These are phyloP conservation scores for Hippocampus kuda DNA, from an alignment of 2,797 vertebrate genomes.

Conservation along the genomic window DNA sequence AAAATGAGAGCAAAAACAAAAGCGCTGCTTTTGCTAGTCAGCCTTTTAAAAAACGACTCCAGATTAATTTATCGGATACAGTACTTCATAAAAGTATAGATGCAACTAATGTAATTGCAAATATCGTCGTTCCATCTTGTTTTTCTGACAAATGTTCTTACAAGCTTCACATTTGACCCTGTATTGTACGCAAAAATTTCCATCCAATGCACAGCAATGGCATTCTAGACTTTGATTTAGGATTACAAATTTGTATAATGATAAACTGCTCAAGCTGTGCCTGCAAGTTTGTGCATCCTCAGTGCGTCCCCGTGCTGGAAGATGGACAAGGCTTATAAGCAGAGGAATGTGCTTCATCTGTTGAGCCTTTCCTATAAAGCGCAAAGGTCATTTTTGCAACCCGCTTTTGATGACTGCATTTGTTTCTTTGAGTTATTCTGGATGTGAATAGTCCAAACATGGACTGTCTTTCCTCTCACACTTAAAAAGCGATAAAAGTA, in stretches of 20 bases:
- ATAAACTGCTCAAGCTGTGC: conserved; percentile 31
- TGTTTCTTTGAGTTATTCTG: conserved; percentile 34
- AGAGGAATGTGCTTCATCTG: conserved; percentile 46
- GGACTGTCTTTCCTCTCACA: conserved; percentile 18
- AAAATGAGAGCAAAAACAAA: no score
- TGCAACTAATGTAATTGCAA: neutral
- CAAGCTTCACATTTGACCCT: neutral
- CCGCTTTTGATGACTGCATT: conserved; percentile 25
- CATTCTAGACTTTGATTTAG: neutral
- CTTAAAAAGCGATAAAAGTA: conserved; percentile 24
- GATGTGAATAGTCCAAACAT: conserved; percentile 29
- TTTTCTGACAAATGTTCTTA: neutral
- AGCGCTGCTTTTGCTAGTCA: neutral
- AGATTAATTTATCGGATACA: no score
- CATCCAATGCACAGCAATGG: neutral
- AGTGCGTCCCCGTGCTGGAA: conserved; percentile 35
- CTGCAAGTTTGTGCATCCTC: conserved; percentile 16
- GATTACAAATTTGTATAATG: conserved; percentile 4
- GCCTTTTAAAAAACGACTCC: no score
- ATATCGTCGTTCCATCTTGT: neutral
- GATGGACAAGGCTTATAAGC: conserved; percentile 27
- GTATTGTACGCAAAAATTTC: conserved; percentile 1
- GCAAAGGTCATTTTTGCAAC: conserved; percentile 22
- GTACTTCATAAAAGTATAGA: neutral
- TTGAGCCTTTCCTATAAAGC: conserved; percentile 40